Base-by-base conservation (phyloP, 2,797 vertebrate genomes). In the Neosalanx taihuensis region DNA sequence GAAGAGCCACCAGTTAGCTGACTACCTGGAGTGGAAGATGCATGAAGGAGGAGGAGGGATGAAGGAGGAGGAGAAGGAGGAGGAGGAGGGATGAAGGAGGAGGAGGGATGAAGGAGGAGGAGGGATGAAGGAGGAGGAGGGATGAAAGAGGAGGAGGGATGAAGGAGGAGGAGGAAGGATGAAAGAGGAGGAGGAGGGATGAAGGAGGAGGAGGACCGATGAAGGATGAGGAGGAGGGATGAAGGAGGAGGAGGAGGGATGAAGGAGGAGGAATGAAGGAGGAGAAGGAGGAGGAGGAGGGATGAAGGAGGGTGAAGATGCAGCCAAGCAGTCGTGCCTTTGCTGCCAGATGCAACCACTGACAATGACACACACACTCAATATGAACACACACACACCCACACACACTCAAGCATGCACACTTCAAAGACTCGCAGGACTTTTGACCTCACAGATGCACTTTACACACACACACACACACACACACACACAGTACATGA, bases 291-390 rank as follows among this genome's bases (percentile, higher is more conserved):
- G 41, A 46, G 41, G 2, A 12, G 41, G 12, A 5, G 6, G 29
- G 10, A 79, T 53, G 0, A 77, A 81, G 59, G 73, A 74, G 66
- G 23, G 23, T 26, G 23, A 26, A 26, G 23, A 26, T 26, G 13
- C 41, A 79, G 79, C 35, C 84, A 86, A 4, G 83, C 73, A 0
- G 67, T 77, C 0, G 61, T 77, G 17, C 81, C 86, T 65, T 79
- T 89, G 77, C 76, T 89, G 72, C 80, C 82, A 17, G 51, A 56
- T 0, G 73, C 75, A 3, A n/a, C 56, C 6, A 58, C 67, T 30
- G 73, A 72, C 71, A 70, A 12, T n/a, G n/a, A 61, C 51, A 29
- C 57, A 46, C 67, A 69, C 67, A 68, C 29, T 33, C 67, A 64
- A 30, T n/a, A 58, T 17, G 57, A n/a, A 69, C 51, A 59, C 53